A percentile compares a stretch with the other conserved stretches of the same genome.
phyloP scores from a whole-genome alignment of 2,797 vertebrate genomes.

The Phrynocephalus guinanensis region DNA sequence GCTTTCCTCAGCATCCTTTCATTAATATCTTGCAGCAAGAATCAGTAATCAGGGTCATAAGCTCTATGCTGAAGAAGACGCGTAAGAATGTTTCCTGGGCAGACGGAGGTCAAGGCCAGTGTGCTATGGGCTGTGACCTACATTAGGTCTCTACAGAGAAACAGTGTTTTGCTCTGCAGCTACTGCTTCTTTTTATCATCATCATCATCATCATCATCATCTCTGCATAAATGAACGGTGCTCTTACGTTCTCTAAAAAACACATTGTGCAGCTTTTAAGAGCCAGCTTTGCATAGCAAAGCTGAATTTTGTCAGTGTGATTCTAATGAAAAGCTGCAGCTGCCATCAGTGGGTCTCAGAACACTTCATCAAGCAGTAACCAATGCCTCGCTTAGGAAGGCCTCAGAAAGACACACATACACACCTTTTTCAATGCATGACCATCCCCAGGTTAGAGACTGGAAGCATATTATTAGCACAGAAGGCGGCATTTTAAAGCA shows the following conservation, averaged over 20 bases:
- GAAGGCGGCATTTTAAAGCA: neutral
- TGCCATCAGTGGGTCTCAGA: neutral
- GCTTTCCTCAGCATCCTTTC: slow-evolving; percentile 32
- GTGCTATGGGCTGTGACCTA: slow-evolving; percentile 56
- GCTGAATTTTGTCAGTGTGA: neutral
- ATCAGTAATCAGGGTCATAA: slow-evolving; percentile 57
- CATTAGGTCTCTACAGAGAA: slow-evolving; percentile 25
- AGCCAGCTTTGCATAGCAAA: neutral
- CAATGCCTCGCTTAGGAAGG: neutral
- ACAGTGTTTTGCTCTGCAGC: neutral
- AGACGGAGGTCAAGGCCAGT: slow-evolving; percentile 55
- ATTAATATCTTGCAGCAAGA: slow-evolving; percentile 45
- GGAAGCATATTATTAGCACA: too few relatives aligned
- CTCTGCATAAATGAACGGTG: neutral
- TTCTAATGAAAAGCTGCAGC: slow-evolving; percentile 14
- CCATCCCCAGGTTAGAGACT: too few relatives aligned
- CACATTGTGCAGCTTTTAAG: neutral
- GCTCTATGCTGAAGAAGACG: slow-evolving; percentile 43
- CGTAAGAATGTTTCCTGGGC: slow-evolving; percentile 5
- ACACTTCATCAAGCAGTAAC: neutral
- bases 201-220: neutral
- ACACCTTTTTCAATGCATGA: too few relatives aligned
- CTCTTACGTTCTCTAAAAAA: neutral
- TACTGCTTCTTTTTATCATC: neutral
- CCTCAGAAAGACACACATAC: neutral